Percentiles rank a stretch among this genome's conserved stretches.
These are phyloP conservation scores for Theocolax elegans DNA, from an alignment of 1,140 invertebrate genomes.

Conservation along the genomic window DNA sequence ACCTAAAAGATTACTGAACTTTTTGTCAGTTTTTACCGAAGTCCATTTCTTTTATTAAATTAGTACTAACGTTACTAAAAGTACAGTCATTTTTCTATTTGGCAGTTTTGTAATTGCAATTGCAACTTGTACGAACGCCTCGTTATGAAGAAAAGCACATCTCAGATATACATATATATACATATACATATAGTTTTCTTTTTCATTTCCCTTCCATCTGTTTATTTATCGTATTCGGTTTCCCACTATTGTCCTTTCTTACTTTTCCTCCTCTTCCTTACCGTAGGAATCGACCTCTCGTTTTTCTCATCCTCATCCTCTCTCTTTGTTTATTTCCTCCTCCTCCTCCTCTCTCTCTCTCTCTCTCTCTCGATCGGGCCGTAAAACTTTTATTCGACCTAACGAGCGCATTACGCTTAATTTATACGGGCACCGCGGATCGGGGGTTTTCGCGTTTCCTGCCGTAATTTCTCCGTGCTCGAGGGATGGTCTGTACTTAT, in stretches of 20 bases:
- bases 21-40: no score
- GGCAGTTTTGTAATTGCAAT: no score
- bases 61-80: no score
- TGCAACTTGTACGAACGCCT: no score
- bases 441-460: constrained; percentile 53
- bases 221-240: constrained; percentile 31
- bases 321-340: background rate
- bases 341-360: background rate
- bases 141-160: no score
- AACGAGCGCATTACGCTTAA: constrained; percentile 60
- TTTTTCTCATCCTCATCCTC: background rate
- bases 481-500: no score
- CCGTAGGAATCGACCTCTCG: no score
- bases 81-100: no score
- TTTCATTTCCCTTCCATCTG: constrained; percentile 9
- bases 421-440: constrained; percentile 57
- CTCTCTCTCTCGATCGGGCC: constrained; percentile 52
- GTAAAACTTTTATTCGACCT: constrained; percentile 65
- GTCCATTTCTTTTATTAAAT: no score
- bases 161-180: no score
- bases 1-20: no score
- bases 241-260: constrained; percentile 34
- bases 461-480: constrained; percentile 50
- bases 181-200: no score
- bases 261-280: constrained; percentile 16